Percentiles rank a stretch among this genome's conserved stretches.
phyloP scores from a whole-genome alignment of 2,113 vertebrate species.

The Stigmatopora argus region DNA sequence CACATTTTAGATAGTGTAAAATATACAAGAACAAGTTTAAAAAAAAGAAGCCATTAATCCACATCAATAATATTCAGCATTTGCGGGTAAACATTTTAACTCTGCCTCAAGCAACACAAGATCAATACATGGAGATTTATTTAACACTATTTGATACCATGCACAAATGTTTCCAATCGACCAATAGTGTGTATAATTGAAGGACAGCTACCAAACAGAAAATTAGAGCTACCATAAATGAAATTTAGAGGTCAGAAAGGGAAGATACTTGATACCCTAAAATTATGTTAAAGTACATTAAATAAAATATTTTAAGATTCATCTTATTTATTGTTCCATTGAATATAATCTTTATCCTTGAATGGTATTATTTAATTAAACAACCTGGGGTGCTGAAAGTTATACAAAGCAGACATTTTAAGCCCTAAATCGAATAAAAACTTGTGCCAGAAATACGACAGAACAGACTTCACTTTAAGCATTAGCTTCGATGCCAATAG shows the following conservation, averaged over 20 bases:
- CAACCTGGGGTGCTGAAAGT: no score
- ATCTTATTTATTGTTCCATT: no score
- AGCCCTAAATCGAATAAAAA: no score
- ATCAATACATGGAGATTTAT: conserved; percentile 37
- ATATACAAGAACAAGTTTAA: no score
- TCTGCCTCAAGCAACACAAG: conserved; percentile 6
- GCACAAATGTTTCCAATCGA: conserved; percentile 23
- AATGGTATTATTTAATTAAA: no score
- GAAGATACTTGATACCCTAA: not conserved
- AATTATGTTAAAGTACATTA: no score
- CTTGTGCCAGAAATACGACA: no score
- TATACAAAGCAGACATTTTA: no score
- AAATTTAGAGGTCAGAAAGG: conserved; percentile 8
- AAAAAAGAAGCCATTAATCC: not conserved
- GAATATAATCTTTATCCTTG: no score
- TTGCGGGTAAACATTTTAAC: conserved; percentile 3
- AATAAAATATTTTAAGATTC: no score
- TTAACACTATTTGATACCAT: conserved; percentile 28
- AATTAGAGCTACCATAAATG: conserved; percentile 38
- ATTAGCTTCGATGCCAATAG: no score
- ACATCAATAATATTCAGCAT: conserved; percentile 7
- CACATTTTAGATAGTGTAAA: not conserved
- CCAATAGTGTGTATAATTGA: conserved; percentile 20
- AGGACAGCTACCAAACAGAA: conserved; percentile 36
- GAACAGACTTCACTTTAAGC: no score